Conservation (phyloP, 2,113 vertebrate species). For the Corythornis vintsioides region DNA sequence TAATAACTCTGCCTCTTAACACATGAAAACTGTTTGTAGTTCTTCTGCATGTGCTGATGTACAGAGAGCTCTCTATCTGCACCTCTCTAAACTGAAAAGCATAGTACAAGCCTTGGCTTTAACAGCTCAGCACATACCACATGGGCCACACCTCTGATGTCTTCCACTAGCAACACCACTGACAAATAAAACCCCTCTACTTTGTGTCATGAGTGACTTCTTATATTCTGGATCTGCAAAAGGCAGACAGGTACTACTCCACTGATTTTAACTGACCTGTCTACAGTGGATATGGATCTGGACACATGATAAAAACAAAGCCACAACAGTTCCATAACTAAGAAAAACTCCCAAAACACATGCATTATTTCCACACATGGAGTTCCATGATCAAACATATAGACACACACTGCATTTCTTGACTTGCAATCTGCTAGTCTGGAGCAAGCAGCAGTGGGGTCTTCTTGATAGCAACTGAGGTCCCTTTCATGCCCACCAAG, state of each 20-base stretch:
- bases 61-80: background rate
- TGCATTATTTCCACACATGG: background rate
- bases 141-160: background rate
- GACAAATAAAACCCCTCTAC: background rate
- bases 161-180: background rate
- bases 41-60: background rate
- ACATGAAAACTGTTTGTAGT: background rate
- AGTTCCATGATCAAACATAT: background rate
- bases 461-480: background rate
- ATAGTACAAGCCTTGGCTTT: background rate
- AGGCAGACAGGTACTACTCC: background rate
- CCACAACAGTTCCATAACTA: background rate
- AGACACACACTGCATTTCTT: background rate
- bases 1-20: background rate
- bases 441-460: background rate
- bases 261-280: background rate
- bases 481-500: rapidly evolving
- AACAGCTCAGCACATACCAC: background rate
- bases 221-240: background rate
- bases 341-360: background rate
- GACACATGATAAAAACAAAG: background rate
- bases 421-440: background rate
- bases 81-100: background rate
- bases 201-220: background rate
- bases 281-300: background rate